Conservation (phyloP, 2,888 invertebrate species). For the Chrysolina oricalcia region DNA sequence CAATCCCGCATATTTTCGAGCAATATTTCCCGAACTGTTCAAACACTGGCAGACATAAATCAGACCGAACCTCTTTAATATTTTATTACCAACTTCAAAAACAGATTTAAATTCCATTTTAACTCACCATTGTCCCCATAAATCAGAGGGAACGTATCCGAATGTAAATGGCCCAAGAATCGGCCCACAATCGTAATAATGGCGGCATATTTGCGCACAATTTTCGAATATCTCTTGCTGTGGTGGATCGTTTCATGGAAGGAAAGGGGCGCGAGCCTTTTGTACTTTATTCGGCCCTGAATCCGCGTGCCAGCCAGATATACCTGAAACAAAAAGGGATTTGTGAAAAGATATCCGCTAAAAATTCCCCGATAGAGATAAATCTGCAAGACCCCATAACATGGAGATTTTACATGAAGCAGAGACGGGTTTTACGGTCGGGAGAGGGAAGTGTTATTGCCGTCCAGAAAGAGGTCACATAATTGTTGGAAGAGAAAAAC, state of each 20-base stretch:
- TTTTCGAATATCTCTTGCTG: slow-evolving; percentile 83
- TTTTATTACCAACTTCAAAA: slow-evolving; percentile 26
- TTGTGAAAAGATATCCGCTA: slow-evolving; percentile 6
- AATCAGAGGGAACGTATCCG: slow-evolving; percentile 91
- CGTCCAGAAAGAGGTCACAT: neutral
- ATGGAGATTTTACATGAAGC: neutral
- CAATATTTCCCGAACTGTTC: slow-evolving; percentile 19
- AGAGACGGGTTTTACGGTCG: neutral
- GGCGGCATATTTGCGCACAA: slow-evolving; percentile 83
- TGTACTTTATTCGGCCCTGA: slow-evolving; percentile 90
- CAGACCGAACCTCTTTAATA: slow-evolving; percentile 22
- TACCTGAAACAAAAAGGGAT: slow-evolving; percentile 76
- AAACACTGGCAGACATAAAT: slow-evolving; percentile 11
- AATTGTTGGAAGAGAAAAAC: neutral
- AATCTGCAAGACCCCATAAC: slow-evolving; percentile 1
- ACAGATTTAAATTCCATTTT: slow-evolving; percentile 25
- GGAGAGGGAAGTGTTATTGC: neutral
- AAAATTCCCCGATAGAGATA: slow-evolving; percentile 10
- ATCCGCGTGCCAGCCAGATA: slow-evolving; percentile 91
- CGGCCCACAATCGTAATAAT: slow-evolving; percentile 85
- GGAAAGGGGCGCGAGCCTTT: slow-evolving; percentile 75
- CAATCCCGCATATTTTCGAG: slow-evolving; percentile 19
- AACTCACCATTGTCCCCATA: slow-evolving; percentile 83
- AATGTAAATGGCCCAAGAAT: slow-evolving; percentile 94
- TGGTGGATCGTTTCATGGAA: slow-evolving; percentile 72